These are phyloP conservation scores for Cyclophora albipunctata DNA, from an alignment of 2,888 invertebrate genomes.

Conservation along the genomic window DNA sequence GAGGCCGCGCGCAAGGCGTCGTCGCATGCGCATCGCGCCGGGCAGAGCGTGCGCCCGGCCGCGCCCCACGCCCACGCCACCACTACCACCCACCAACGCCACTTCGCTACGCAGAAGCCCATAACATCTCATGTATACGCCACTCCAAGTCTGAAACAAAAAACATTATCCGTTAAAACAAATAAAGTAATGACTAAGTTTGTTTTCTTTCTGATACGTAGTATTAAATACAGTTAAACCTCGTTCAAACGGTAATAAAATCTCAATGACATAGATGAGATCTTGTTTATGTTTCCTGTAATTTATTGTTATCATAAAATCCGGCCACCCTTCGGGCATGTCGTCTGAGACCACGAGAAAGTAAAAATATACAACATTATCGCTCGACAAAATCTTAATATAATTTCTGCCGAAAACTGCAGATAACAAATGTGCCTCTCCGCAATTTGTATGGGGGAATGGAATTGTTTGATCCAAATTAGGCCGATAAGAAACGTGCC, in stretches of 20 bases:
- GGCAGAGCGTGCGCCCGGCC: slow-evolving; percentile 80
- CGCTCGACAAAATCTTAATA: slow-evolving; percentile 65
- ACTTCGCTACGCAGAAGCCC: slow-evolving; percentile 69
- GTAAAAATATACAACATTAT: slow-evolving; percentile 65
- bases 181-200: background rate
- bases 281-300: slow-evolving; percentile 51
- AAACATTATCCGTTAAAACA: slow-evolving; percentile 17
- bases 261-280: slow-evolving; percentile 44
- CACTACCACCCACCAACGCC: slow-evolving; percentile 73
- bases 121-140: slow-evolving; percentile 72
- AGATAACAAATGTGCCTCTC: slow-evolving; percentile 65
- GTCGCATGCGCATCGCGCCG: slow-evolving; percentile 87
- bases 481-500: slow-evolving; percentile 63
- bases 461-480: slow-evolving; percentile 69
- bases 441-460: slow-evolving; percentile 60
- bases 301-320: slow-evolving; percentile 61
- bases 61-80: slow-evolving; percentile 72
- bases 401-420: slow-evolving; percentile 67
- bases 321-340: slow-evolving; percentile 41
- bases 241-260: slow-evolving; percentile 31
- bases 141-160: slow-evolving; percentile 56
- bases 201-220: background rate
- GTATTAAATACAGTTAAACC: slow-evolving; percentile 9
- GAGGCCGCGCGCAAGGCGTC: slow-evolving; percentile 84
- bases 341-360: slow-evolving; percentile 35